phyloP scores from a whole-genome alignment of 2,888 invertebrate species.

The Pollenia griseotomentosa region DNA sequence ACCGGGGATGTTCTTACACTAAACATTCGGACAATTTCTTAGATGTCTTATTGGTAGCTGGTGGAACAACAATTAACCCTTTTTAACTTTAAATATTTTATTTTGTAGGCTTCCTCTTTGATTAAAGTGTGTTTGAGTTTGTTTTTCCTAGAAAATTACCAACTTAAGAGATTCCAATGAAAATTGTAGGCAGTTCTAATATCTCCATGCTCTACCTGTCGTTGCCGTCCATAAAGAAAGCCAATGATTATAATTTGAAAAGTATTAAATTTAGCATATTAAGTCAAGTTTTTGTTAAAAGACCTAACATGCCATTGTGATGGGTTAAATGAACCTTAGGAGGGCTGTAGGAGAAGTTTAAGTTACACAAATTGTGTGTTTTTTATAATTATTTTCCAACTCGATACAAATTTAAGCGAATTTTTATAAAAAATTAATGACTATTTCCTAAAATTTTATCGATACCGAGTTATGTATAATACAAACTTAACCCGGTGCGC shows the following conservation, averaged over 20 bases:
- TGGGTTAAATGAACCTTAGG: background rate
- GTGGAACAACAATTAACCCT: constrained; percentile 53
- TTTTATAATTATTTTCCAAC: too few species aligned
- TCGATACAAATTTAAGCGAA: too few species aligned
- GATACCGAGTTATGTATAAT: too few species aligned
- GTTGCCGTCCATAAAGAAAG: constrained; percentile 16
- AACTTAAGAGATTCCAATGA: constrained; percentile 26
- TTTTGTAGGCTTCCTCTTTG: background rate
- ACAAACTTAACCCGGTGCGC: too few species aligned
- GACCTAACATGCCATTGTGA: constrained; percentile 47
- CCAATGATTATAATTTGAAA: constrained; percentile 67
- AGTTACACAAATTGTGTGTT: too few species aligned
- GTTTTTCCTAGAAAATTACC: constrained; percentile 63
- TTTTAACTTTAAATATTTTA: constrained; percentile 48
- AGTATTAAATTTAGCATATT: constrained; percentile 68
- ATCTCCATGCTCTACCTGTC: constrained; percentile 24
- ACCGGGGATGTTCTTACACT: constrained; percentile 17
- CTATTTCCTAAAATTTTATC: too few species aligned
- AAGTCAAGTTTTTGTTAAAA: constrained; percentile 31
- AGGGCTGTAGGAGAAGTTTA: too few species aligned
- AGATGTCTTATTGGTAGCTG: constrained; percentile 64
- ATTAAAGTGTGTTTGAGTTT: background rate
- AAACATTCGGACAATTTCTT: constrained; percentile 43
- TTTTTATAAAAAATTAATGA: too few species aligned
- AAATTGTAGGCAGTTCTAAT: background rate